Base-by-base conservation (phyloP, 2,888 invertebrate genomes). In the Pimpla rufipes region DNA sequence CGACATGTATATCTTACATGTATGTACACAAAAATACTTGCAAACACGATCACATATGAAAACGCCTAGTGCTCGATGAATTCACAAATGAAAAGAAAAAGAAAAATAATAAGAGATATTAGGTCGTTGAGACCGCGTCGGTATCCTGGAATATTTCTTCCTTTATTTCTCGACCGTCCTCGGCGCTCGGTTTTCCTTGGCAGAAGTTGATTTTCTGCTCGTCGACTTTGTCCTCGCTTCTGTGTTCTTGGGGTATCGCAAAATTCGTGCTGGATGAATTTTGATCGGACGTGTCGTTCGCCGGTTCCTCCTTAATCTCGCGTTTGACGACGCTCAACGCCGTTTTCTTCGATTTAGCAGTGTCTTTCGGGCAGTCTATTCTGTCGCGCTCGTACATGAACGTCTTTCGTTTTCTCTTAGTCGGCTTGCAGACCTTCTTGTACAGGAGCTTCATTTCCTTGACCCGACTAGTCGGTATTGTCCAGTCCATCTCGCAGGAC, bases 401-500 rank as follows among this genome's bases (percentile, higher is more conserved):
- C 1, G 91, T 91, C 86, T 93, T 91, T 50, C 93, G 91, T 90
- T 93, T 93, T 84, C 93, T 89, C 85, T 92, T 91, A 42, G 93
- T 93, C 1, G 93, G 93, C 45, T 94, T 94, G 88, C 93, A 94
- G 57, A 94, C 93, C 80, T 93, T 93, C 87, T 95, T 95, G 88
- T 95, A 97, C 40, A 94, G 89, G 86, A 95, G 95, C 90, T 96
- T 96, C 88, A 96, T 93, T 70, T 94, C 93, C 87, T 95, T 94
- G 0, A 97, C 94, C 87, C 95, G 93, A 83, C 94, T 94, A 23
- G 95, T 94, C 7, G 94, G 93, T 87, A 97, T 95, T 29, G 97
- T 96, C 98, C 98, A 98, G 87, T 97, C 96, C 86, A 95, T 91
- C 13, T 95, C 93, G 13, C 92, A 91, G 11, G 91, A 87, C 5